Base-by-base conservation (phyloP, 2,888 invertebrate species). In the Dryomyza anilis region DNA sequence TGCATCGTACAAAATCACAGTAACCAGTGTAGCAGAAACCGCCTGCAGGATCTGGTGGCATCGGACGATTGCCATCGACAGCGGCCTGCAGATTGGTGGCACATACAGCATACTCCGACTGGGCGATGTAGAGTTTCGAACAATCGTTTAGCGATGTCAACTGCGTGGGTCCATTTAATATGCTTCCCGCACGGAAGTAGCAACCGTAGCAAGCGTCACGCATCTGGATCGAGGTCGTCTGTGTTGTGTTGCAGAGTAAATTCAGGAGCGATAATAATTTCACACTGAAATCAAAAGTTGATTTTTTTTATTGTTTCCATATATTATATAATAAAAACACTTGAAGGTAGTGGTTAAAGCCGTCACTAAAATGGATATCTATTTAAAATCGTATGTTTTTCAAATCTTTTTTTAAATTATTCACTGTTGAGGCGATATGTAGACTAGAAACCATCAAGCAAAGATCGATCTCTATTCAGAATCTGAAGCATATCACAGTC, bases 201-300 rank as follows among this genome's bases (percentile, higher is more conserved):
- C 89, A 89, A 23, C 87, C 85, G 67, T 89, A 87, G 73, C 89
- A 89, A 14, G 86, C 86, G 80, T 89, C 89, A 65, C 88, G 85
- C 64, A 81, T 71, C 36, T 86, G 85, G 4, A 85, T 81, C 70
- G 87, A 86, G 1, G 86, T 85, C 16, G 86, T 86, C 78, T 89
- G 89, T n/a, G 89, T 87, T 39, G 87, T 87, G 72, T 87, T 89
- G 77, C 89, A 89, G 67, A 89, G 85, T 66, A 89, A 80, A 74
- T 87, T 89, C 10, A 89, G 78, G 61, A 89, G 80, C 72, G 87
- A 88, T 66, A 84, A 69, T 45, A 84, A 79, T 48, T 59, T n/a
- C 8, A 21, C 16, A 55, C 16, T 23, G 19, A 19, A 14, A 23
- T 19, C 2, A 36, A 55, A 55, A 55, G 1, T 33, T 12, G 33